Conservation (phyloP, 2,888 invertebrate genomes). For the Parascotia fuliginaria region DNA sequence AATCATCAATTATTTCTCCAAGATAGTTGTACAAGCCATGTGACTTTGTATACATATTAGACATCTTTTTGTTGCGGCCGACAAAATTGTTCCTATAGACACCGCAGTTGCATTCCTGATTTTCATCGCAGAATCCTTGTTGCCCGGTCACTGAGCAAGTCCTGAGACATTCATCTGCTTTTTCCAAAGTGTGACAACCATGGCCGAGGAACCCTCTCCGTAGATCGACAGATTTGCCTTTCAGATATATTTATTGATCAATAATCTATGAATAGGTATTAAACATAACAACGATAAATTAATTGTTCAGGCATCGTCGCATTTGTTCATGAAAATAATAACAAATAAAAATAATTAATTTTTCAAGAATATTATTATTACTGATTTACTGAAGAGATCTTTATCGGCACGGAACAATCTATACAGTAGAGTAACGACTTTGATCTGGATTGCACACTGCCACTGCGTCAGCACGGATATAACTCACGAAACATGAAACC, state of each 20-base stretch:
- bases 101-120: background rate
- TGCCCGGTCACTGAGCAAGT: background rate
- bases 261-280: too few species aligned
- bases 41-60: background rate
- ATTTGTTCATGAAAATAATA: background rate
- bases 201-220: background rate
- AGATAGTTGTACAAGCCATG: background rate
- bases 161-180: background rate
- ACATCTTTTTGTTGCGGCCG: background rate
- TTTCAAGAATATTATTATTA: background rate
- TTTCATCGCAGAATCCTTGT: background rate
- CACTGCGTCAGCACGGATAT: background rate
- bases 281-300: too few species aligned
- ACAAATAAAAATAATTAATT: background rate
- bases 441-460: background rate
- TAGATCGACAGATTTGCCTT: background rate
- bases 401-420: background rate
- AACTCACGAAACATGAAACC: too few species aligned
- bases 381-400: background rate
- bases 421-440: background rate
- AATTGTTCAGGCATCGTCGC: too few species aligned
- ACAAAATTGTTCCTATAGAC: background rate
- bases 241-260: background rate
- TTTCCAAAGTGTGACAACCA: background rate
- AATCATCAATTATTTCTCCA: background rate